phyloP scores from a whole-genome alignment of 2,888 invertebrate species.

The Ormyrus pomaceus region DNA sequence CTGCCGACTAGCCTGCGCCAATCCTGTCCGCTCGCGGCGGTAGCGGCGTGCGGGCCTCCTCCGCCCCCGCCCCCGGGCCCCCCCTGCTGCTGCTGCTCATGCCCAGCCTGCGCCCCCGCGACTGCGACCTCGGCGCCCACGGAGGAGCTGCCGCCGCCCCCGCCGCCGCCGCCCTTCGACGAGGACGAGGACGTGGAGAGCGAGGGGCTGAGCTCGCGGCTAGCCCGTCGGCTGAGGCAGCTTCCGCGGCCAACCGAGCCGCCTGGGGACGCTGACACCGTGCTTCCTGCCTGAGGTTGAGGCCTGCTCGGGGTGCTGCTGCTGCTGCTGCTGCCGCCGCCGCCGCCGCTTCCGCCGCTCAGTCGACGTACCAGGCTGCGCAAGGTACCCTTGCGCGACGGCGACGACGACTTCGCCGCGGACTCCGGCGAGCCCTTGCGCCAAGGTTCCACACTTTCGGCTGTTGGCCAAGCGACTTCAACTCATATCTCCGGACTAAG shows the following conservation, averaged over 20 bases:
- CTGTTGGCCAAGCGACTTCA: conserved; percentile 26
- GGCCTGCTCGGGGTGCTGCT: conserved; percentile 15
- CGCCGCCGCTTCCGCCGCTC: conserved; percentile 62
- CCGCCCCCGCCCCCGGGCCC: conserved; percentile 54
- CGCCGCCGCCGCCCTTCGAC: conserved; percentile 59
- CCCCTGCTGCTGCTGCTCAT: conserved; percentile 32
- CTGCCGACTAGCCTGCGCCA: conserved; percentile 75
- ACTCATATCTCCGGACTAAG: conserved; percentile 26
- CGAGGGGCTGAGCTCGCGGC: conserved; percentile 71
- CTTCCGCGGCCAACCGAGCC: conserved; percentile 65
- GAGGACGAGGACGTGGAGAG: conserved; percentile 61
- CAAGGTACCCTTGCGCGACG: conserved; percentile 52
- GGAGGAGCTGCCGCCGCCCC: conserved; percentile 10
- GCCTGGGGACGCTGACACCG: conserved; percentile 69
- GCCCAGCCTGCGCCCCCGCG: no score
- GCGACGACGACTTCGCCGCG: conserved; percentile 11
- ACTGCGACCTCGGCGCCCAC: background rate
- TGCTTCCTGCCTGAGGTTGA: conserved; percentile 61
- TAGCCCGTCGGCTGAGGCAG: conserved; percentile 68
- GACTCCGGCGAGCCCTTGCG: conserved; percentile 43
- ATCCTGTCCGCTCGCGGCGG: conserved; percentile 67
- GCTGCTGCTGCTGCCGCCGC: conserved; percentile 11
- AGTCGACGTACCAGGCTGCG: conserved; percentile 65
- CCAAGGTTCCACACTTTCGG: conserved; percentile 54
- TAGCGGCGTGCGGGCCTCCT: conserved; percentile 56